Conservation (phyloP, 2,888 invertebrate genomes). For the Xanthia togata region DNA sequence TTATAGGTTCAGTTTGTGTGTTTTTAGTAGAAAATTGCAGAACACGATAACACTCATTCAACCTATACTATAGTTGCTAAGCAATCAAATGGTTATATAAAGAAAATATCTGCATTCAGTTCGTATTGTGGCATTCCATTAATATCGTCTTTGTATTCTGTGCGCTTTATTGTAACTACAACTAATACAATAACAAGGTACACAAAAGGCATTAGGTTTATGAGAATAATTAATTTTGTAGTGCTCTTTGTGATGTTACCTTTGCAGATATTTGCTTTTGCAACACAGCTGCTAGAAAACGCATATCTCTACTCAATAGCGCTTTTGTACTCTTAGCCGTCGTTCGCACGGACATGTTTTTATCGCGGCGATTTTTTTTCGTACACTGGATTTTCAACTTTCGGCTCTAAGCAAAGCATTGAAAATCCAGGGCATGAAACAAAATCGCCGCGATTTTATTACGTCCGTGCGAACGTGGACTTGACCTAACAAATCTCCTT, state of each 20-base stretch:
- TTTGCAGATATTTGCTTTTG: neutral
- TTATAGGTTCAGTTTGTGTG: no score
- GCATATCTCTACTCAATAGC: neutral
- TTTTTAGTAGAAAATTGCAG: neutral
- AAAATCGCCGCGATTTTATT: no score
- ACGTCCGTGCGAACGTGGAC: no score
- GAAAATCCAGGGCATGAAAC: no score
- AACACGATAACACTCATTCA: neutral
- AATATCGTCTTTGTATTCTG: conserved; percentile 8
- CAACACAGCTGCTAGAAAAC: neutral
- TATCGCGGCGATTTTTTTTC: no score
- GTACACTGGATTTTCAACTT: no score
- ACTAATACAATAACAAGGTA: conserved; percentile 15
- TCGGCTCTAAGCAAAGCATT: no score
- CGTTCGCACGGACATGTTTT: no score
- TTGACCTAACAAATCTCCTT: conserved; percentile 6
- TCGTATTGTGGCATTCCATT: conserved; percentile 17
- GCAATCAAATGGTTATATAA: neutral
- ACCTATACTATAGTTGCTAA: neutral
- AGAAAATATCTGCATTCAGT: conserved; percentile 12
- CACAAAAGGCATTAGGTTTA: conserved; percentile 28
- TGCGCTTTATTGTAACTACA: conserved; percentile 10
- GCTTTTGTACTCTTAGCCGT: neutral
- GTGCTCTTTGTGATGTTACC: conserved; percentile 1
- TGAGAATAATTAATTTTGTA: conserved; percentile 10